Evolutionary conservation across 2,888 invertebrate species (phyloP), one percentile per base, ranked within the genome.

Genomic region (Agelastica alni): DNA sequence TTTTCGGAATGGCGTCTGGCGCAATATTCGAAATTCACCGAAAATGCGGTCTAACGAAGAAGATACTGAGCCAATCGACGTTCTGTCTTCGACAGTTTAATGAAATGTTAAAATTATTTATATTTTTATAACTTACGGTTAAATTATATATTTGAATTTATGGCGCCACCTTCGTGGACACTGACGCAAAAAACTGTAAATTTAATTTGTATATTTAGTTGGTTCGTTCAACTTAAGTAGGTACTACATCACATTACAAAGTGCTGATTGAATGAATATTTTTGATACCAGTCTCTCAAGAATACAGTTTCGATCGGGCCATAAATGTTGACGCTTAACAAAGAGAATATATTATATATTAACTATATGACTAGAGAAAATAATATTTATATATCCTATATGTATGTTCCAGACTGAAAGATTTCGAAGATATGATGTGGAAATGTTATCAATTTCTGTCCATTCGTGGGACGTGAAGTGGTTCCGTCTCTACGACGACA

Each of bases 221-320:
- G n/a, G n/a, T n/a, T n/a, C n/a, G n/a, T n/a, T n/a, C n/a, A n/a
- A n/a, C n/a, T n/a, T n/a, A n/a, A n/a, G n/a, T n/a, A n/a, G n/a
- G n/a, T n/a, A n/a, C n/a, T n/a, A n/a, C n/a, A n/a, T n/a, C 46
- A 47, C 10, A 46, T 53, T 37, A 34, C n/a, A 41, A 39, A 41
- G 30, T 18, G 46, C 16, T 56, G 20, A 44, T 59, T 59, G 63
- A 63, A 66, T 59, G 56, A 57, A 13, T 61, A 61, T 68, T 66
- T 70, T 71, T 71, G 72, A 72, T 65, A 64, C 75, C 75, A 75
- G 75, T 75, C 75, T 75, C 75, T 72, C 71, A 66, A 67, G 68
- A 70, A 67, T 62, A 66, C 63, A 59, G 60, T 58, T 67, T 64
- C 53, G 58, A 55, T 52, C 32, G 47, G 37, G 48, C 39, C 43